phyloP scores from a whole-genome alignment of 2,113 vertebrate genomes.

The Choloepus hoffmanni region DNA sequence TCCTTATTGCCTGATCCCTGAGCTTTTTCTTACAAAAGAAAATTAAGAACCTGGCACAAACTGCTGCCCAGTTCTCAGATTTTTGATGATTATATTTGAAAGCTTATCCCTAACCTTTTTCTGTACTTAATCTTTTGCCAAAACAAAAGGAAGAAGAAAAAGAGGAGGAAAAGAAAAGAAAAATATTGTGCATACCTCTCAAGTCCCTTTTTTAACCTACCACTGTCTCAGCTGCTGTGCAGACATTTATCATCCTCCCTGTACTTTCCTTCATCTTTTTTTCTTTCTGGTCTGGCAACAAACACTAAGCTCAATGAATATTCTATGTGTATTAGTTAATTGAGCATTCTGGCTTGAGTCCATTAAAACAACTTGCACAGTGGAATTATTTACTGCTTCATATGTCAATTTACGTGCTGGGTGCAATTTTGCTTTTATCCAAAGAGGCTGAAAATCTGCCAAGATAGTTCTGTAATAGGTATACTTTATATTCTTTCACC shows the following conservation, averaged over 20 bases:
- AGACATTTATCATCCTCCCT: constrained; percentile 73
- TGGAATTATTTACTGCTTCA: constrained; percentile 85
- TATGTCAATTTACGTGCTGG: constrained; percentile 81
- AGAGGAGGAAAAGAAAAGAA: background rate
- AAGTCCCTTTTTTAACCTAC: constrained; percentile 63
- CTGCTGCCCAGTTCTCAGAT: constrained; percentile 70
- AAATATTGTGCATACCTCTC: constrained; percentile 30
- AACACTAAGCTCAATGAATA: constrained; percentile 86
- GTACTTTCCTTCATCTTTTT: constrained; percentile 63
- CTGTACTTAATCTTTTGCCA: constrained; percentile 81
- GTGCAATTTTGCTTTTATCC: constrained; percentile 80
- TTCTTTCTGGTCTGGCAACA: constrained; percentile 82
- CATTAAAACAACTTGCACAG: constrained; percentile 86
- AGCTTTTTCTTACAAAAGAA: constrained; percentile 44
- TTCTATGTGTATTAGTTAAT: constrained; percentile 86
- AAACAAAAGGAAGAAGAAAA: background rate
- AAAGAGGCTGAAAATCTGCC: constrained; percentile 80
- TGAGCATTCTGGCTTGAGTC: constrained; percentile 84
- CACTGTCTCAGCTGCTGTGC: constrained; percentile 59
- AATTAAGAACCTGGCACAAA: constrained; percentile 67
- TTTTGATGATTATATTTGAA: constrained; percentile 81
- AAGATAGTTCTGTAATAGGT: constrained; percentile 76
- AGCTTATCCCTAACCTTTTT: constrained; percentile 78
- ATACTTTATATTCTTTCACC: constrained; percentile 64
- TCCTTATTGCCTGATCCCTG: background rate